Evolutionary conservation across 2,888 invertebrate genomes (phyloP), one percentile per base, ranked within the genome.

Genomic region (Plutella xylostella): DNA sequence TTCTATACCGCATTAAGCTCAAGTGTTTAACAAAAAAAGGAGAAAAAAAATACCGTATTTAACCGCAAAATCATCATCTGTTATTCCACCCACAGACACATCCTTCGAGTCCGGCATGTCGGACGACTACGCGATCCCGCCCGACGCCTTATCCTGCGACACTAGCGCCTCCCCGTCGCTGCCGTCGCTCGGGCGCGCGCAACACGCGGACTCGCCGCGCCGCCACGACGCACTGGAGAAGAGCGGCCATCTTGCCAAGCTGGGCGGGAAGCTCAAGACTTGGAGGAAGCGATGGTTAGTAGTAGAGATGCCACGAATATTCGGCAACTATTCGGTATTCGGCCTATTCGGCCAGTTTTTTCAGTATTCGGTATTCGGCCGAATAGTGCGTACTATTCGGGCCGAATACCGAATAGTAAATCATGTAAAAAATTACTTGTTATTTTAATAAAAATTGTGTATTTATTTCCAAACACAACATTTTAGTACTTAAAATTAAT

Each of bases 81-180:
- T 87, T 85, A 72, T n/a, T n/a, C n/a, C n/a, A n/a, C n/a, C n/a
- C n/a, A n/a, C 87, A 93, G 93, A 94, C 77, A 92, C 92, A 54
- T 95, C 95, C 48, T 92, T 94, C 82, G 96, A 96, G 76, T 95
- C 95, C 46, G 95, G 96, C 59, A 91, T 95, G 85, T 96, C 97
- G 28, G 96, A 97, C 69, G 97, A 97, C 85, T 97, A 97, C 76
- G 97, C 97, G 47, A 91, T 97, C 61, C 97, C 97, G 9, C 97
- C 97, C 9, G 97, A 97, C 75, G 96, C 96, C 0, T 87, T 94
- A 15, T 94, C 93, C 48, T 89, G 89, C 66, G 92, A 91, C 69
- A 91, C 91, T 35, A 90, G 90, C 54, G 87, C 92, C 66, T 93
- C 92, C 59, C 91, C 92, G 19, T 91, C 92, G 30, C 88, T 91